Evolutionary conservation across 2,888 invertebrate species (phyloP).

Genomic region (Euzetes globulus): DNA sequence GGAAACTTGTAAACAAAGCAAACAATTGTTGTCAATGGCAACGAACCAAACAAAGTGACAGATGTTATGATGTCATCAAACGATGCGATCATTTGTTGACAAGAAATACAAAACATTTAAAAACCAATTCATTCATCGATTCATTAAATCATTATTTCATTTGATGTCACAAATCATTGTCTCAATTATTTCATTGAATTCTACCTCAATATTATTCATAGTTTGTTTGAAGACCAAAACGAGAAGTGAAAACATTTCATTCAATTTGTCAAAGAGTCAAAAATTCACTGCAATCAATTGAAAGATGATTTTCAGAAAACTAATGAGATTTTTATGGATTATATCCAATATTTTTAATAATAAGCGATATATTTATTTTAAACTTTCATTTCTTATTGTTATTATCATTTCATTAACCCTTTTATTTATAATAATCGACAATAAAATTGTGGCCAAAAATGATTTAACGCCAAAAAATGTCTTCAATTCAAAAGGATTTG

Average conservation of each 20-base stretch:
- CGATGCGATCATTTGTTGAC: background rate
- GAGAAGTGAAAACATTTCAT: background rate
- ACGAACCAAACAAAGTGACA: too few species aligned
- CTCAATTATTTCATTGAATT: background rate
- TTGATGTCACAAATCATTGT: background rate
- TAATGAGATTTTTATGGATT: background rate
- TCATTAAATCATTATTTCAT: background rate
- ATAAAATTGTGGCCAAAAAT: background rate
- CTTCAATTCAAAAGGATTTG: background rate
- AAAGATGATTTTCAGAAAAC: background rate
- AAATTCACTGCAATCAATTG: background rate
- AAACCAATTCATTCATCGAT: background rate
- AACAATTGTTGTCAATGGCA: too few species aligned
- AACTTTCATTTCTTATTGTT: background rate
- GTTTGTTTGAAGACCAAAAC: background rate
- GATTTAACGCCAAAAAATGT: background rate
- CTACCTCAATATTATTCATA: background rate
- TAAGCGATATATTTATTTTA: background rate
- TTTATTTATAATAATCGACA: background rate
- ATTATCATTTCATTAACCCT: background rate
- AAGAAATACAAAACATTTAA: background rate
- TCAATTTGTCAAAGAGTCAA: background rate
- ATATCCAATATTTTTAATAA: too few species aligned
- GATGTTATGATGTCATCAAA: background rate
- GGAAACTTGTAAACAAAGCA: too few species aligned